These are phyloP conservation scores for Pleuronectes platessa DNA, from an alignment of 2,113 vertebrate species.

Conservation along the genomic window DNA sequence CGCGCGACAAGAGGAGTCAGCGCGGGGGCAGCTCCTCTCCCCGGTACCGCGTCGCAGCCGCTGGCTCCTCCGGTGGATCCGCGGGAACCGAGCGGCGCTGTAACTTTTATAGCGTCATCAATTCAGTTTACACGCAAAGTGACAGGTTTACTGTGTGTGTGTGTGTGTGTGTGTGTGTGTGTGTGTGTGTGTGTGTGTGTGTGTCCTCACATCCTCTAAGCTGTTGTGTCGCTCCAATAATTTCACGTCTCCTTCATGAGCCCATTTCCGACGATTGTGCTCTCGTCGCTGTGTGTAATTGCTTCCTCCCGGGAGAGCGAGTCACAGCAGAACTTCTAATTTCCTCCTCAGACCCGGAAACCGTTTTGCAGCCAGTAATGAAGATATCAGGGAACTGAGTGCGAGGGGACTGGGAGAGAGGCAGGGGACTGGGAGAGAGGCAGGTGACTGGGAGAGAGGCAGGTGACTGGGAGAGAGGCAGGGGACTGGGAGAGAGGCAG, in stretches of 20 bases:
- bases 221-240: slow-evolving; percentile 40
- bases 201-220: slow-evolving; percentile 13
- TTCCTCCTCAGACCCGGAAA: slow-evolving; percentile 71
- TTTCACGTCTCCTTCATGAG: slow-evolving; percentile 60
- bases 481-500: too few relatives aligned
- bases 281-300: slow-evolving; percentile 72
- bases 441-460: slow-evolving; percentile 50
- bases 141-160: slow-evolving; percentile 41
- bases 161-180: background rate
- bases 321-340: slow-evolving; percentile 75
- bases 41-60: background rate
- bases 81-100: too few relatives aligned
- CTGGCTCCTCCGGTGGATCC: background rate
- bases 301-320: slow-evolving; percentile 71
- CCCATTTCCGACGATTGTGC: slow-evolving; percentile 68
- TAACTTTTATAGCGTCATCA: slow-evolving; percentile 67
- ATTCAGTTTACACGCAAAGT: slow-evolving; percentile 42
- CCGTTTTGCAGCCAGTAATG: slow-evolving; percentile 61
- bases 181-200: background rate
- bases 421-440: background rate
- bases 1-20: too few relatives aligned
- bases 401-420: background rate
- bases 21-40: too few relatives aligned
- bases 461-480: background rate
- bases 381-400: slow-evolving; percentile 62